phyloP scores from a whole-genome alignment of 2,888 invertebrate genomes.

The Nymphalis urticae region DNA sequence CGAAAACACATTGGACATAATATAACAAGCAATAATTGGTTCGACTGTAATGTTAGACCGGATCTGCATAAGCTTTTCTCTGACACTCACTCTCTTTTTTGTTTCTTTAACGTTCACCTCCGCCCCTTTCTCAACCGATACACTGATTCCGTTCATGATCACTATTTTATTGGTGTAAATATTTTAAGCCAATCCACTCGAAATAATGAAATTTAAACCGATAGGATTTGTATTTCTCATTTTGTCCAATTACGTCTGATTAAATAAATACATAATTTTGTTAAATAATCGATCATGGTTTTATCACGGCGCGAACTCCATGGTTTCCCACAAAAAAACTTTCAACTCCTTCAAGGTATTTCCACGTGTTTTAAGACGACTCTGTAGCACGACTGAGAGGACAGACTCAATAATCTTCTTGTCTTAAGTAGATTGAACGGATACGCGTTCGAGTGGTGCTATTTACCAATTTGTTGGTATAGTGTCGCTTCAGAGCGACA shows the following conservation, averaged over 20 bases:
- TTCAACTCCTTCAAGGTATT: conserved; percentile 16
- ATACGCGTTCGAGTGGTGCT: conserved; percentile 75
- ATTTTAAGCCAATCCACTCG: conserved; percentile 39
- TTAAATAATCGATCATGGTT: not conserved
- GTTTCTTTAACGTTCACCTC: conserved; percentile 56
- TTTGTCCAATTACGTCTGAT: conserved; percentile 28
- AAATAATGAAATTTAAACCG: conserved; percentile 36
- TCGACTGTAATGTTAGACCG: conserved; percentile 85
- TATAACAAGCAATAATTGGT: conserved; percentile 85
- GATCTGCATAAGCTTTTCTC: conserved; percentile 75
- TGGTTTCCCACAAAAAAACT: conserved; percentile 14
- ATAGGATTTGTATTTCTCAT: conserved; percentile 50
- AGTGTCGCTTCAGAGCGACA: conserved; percentile 63
- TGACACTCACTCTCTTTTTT: conserved; percentile 58
- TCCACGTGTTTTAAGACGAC: conserved; percentile 42
- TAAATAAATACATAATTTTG: conserved; percentile 15
- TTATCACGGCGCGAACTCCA: conserved; percentile 20
- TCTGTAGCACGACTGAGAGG: conserved; percentile 52
- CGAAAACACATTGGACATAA: conserved; percentile 86
- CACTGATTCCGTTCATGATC: conserved; percentile 73
- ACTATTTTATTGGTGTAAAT: conserved; percentile 18
- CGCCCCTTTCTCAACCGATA: conserved; percentile 59
- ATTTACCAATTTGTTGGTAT: conserved; percentile 75
- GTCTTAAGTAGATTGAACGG: conserved; percentile 77
- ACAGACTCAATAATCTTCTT: conserved; percentile 68